Base-by-base conservation (phyloP, 1,140 invertebrate species). In the Aethina tumida region DNA sequence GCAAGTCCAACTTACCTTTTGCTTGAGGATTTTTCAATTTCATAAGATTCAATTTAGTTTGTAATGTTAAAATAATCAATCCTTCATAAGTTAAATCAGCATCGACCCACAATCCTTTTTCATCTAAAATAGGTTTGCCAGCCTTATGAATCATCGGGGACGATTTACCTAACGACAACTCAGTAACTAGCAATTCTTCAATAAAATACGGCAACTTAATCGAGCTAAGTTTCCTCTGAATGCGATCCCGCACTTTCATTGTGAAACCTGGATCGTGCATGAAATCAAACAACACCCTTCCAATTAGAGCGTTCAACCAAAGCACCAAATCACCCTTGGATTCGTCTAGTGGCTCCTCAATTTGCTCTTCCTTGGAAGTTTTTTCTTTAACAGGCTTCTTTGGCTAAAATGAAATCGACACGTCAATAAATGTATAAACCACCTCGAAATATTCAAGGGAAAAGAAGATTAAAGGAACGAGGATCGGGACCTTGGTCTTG, bases 31-130 rank as follows among this genome's bases (percentile, higher is more conserved):
- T 64, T 41, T 77, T 79, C 5, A 97, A 67, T 56, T 90, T 93
- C 75, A 97, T 79, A 21, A 98, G 67, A 68, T 98, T 97, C 16
- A 97, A 64, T 60, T 95, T 92, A 0, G 94, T 97, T 54, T 92
- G 87, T n/a, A 98, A 75, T 1, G 85, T 91, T 69, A 97, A 84
- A 36, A 80, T 75, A 17, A 90, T 76, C 31, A 78, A 75, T 19
- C 95, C 95, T 49, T 84, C 78, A 64, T 97, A 97, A 6, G 76
- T 77, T 25, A 98, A 64, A 56, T 95, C 85, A 8, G 96, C 67
- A 65, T 97, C 88, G 3, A 95, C 67, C 93, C 93, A 98, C 12
- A 96, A 64, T 3, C 95, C 94, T 46, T 81, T 75, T 39, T 86
- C 79, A 65, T 97, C 86, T 19, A 91, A 55, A 29, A 74, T 65